phyloP scores from a whole-genome alignment of 2,797 vertebrate species.

The Spondyliosoma cantharus region DNA sequence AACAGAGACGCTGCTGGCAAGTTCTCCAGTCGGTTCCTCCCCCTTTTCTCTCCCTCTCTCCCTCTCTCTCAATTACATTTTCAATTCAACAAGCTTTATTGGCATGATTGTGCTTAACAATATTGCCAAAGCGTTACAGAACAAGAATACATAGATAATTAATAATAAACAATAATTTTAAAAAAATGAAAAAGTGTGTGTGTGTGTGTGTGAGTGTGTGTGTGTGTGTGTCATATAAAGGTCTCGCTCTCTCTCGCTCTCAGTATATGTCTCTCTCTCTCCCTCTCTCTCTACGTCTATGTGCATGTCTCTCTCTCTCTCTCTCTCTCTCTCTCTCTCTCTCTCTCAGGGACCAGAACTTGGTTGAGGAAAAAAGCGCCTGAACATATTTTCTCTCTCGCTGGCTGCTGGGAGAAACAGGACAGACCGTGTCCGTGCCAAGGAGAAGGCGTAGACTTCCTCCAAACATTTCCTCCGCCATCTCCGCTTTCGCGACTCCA shows the following conservation, averaged over 20 bases:
- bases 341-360: conserved; percentile 52
- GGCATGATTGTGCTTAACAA: too few species aligned
- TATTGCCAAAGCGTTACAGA: too few species aligned
- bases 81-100: too few species aligned
- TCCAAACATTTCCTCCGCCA: conserved; percentile 75
- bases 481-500: conserved; percentile 60
- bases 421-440: conserved; percentile 59
- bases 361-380: conserved; percentile 67
- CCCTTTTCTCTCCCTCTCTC: background rate
- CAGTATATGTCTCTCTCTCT: background rate
- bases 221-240: too few species aligned
- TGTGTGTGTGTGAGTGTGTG: too few species aligned
- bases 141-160: too few species aligned
- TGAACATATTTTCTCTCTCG: conserved; percentile 44
- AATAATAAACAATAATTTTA: too few species aligned
- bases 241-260: background rate
- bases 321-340: conserved; percentile 3
- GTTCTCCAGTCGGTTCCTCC: background rate
- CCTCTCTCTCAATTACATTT: too few species aligned
- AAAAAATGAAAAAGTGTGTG: too few species aligned
- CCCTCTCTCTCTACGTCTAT: background rate
- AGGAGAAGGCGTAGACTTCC: conserved; percentile 80
- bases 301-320: conserved; percentile 6
- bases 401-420: conserved; percentile 59
- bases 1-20: conserved; percentile 31